Conservation (phyloP, 2,113 vertebrate genomes). For the Raja brachyura region DNA sequence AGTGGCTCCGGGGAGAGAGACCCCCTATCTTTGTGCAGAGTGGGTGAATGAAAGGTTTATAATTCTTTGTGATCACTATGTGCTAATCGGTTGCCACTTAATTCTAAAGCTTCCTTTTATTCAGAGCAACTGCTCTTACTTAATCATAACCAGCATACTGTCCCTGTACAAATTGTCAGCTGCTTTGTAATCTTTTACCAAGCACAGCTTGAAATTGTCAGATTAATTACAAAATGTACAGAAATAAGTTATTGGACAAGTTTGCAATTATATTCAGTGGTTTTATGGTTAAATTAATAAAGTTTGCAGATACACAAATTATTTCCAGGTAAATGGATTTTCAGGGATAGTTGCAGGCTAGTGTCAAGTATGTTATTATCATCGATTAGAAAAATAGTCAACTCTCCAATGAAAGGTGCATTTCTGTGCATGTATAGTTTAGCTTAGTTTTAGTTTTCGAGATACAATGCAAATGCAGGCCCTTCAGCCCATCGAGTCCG, state of each 20-base stretch:
- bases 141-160: background rate
- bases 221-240: background rate
- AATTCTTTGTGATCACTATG: background rate
- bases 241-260: background rate
- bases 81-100: background rate
- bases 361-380: background rate
- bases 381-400: no score
- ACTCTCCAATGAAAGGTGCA: no score
- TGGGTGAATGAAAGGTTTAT: conserved; percentile 19
- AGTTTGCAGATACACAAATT: background rate
- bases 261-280: background rate
- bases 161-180: background rate
- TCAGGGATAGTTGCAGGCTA: background rate
- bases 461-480: no score
- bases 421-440: no score
- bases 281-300: background rate
- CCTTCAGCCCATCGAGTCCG: no score
- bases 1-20: background rate
- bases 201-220: background rate
- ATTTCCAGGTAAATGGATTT: background rate
- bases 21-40: background rate
- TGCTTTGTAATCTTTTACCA: background rate
- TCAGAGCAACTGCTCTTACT: background rate
- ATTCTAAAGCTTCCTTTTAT: background rate
- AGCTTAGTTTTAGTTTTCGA: no score